A percentile compares a stretch with the other conserved stretches of the same genome.
Evolutionary conservation across 2,888 invertebrate species (phyloP).

Genomic region (Deilephila porcellus): DNA sequence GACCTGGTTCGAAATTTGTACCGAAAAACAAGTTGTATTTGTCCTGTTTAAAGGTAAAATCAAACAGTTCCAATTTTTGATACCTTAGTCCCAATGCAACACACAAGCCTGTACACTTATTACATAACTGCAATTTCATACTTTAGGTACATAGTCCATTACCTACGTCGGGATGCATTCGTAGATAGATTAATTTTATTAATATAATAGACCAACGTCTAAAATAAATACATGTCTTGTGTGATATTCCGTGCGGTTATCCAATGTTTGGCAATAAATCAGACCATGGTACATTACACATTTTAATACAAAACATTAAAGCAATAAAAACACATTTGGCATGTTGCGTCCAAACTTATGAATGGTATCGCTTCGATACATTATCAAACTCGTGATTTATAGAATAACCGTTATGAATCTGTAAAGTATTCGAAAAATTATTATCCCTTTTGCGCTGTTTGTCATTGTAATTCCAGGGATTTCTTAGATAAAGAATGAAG

Average conservation of each 20-base stretch:
- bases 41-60: too few species aligned
- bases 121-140: too few species aligned
- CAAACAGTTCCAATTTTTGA: too few species aligned
- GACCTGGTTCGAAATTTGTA: too few species aligned
- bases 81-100: too few species aligned
- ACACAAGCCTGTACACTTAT: too few species aligned
- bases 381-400: slow-evolving; percentile 4
- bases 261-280: not conserved
- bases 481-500: not conserved
- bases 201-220: not conserved
- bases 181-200: not conserved
- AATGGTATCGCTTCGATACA: slow-evolving; percentile 13
- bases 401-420: not conserved
- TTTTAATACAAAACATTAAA: not conserved
- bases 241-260: not conserved
- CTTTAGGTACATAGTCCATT: too few species aligned
- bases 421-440: slow-evolving; percentile 6
- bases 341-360: slow-evolving; percentile 15
- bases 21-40: too few species aligned
- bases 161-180: too few species aligned
- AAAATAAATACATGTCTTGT: not conserved
- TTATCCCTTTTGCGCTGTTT: slow-evolving; percentile 3
- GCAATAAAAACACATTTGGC: slow-evolving; percentile 9
- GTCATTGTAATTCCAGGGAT: not conserved
- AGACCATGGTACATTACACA: not conserved